phyloP scores from a whole-genome alignment of 2,888 invertebrate genomes.

The Cybosia mesomella region DNA sequence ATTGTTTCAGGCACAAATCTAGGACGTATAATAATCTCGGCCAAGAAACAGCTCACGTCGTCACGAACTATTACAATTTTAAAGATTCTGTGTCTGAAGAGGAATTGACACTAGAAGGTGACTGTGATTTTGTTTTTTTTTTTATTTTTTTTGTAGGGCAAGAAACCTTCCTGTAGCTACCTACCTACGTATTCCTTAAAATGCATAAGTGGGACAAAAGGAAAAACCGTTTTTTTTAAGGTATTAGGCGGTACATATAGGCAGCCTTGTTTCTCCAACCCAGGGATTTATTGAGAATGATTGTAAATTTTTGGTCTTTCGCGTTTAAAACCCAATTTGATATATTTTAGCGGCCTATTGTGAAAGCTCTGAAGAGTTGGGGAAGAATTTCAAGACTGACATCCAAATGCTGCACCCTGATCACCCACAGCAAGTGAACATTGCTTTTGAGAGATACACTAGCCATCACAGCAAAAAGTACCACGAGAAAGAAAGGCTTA shows the following conservation, averaged over 20 bases:
- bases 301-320: neutral
- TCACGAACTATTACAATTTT: conserved; percentile 52
- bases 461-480: conserved; percentile 59
- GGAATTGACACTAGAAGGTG: conserved; percentile 46
- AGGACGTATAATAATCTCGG: conserved; percentile 25
- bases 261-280: too few species aligned
- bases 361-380: neutral
- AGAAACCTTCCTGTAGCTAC: too few species aligned
- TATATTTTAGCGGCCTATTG: conserved; percentile 22
- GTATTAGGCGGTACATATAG: too few species aligned
- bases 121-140: neutral
- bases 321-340: neutral
- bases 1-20: conserved; percentile 16
- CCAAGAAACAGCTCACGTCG: conserved; percentile 29
- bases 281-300: too few species aligned
- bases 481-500: conserved; percentile 51
- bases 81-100: conserved; percentile 27
- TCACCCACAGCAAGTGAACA: conserved; percentile 27
- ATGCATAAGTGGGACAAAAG: too few species aligned
- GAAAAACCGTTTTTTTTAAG: too few species aligned
- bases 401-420: conserved; percentile 30
- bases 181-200: too few species aligned
- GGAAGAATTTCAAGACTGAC: conserved; percentile 25
- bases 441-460: conserved; percentile 50
- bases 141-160: neutral